A percentile compares a stretch with the other conserved stretches of the same genome.
phyloP scores from a whole-genome alignment of 1,140 invertebrate genomes.

The Andricus grossulariae region DNA sequence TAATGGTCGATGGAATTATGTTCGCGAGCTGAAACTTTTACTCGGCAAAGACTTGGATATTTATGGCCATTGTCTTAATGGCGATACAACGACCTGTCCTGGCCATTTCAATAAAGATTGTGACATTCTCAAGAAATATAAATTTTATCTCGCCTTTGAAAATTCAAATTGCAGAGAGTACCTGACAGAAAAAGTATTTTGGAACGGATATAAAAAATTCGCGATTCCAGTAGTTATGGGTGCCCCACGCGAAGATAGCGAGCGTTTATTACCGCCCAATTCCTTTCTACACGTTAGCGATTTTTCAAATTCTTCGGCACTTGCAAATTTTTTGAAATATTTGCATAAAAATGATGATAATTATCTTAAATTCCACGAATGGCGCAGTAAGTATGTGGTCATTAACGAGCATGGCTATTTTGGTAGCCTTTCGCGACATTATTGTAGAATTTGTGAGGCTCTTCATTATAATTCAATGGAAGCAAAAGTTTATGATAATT shows the following conservation, averaged over 20 bases:
- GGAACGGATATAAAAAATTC: constrained; percentile 79
- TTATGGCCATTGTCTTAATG: constrained; percentile 61
- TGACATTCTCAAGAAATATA: constrained; percentile 76
- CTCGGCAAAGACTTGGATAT: constrained; percentile 59
- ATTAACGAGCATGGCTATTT: constrained; percentile 86
- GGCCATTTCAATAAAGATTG: constrained; percentile 80
- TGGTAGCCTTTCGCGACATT: constrained; percentile 81
- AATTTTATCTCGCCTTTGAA: constrained; percentile 87
- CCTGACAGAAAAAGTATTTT: constrained; percentile 84
- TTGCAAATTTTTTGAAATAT: constrained; percentile 80
- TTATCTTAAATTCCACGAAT: constrained; percentile 81
- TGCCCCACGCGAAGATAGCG: constrained; percentile 73
- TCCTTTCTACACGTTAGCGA: constrained; percentile 87
- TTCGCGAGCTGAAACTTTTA: constrained; percentile 76
- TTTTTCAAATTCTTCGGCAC: constrained; percentile 78
- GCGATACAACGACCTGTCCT: constrained; percentile 74
- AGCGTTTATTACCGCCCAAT: constrained; percentile 77
- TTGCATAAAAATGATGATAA: constrained; percentile 77
- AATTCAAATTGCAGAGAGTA: constrained; percentile 85
- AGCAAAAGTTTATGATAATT: constrained; percentile 75
- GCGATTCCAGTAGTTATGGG: constrained; percentile 85
- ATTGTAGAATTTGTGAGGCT: constrained; percentile 88
- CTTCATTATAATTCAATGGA: constrained; percentile 79
- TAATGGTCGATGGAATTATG: constrained; percentile 79
- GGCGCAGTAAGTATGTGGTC: constrained; percentile 82